Base-by-base conservation (phyloP, 2,888 invertebrate genomes). In the Helleia helle region DNA sequence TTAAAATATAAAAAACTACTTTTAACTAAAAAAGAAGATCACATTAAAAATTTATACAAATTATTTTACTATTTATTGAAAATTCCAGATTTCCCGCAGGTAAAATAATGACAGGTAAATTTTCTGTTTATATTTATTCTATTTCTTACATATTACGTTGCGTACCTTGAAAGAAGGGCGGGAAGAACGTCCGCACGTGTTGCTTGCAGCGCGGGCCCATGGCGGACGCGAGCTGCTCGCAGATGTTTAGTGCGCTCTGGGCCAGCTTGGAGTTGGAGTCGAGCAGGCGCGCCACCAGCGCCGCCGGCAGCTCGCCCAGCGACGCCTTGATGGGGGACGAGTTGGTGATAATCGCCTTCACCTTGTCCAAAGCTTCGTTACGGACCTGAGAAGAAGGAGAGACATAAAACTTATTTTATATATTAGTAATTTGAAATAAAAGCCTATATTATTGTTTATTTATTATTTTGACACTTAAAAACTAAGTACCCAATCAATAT, bases 201-300 rank as follows among this genome's bases (percentile, higher is more conserved):
- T 88, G 88, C 59, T 92, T 94, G 57, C 93, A 91, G 36, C 91
- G 89, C 0, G 91, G 70, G 0, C 97, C 97, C 90, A 97, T 92
- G 0, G 95, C 92, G 0, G 87, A 87, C 1, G 93, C 94, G 15
- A 98, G 76, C 18, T 87, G 87, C 57, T 95, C 93, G 60, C 96
- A 95, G 44, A 97, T 91, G 42, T 90, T 90, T 30, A 97, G 74
- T 0, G 97, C 89, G 9, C 91, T 90, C 58, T 93, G 93, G 0
- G 95, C 95, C 50, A 98, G 89, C 71, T 95, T 96, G 14, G 94
- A 95, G 79, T 98, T 98, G 34, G 96, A 95, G 66, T 98, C 98
- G 0, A 91, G 80, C 9, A 97, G 80, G 1, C 97, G 87, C 0
- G 89, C 88, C 0, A 90, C 90, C 7, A 98, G 70, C 0, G 93